Evolutionary conservation across 2,888 invertebrate genomes (phyloP).

Genomic region (Arenicola marina): DNA sequence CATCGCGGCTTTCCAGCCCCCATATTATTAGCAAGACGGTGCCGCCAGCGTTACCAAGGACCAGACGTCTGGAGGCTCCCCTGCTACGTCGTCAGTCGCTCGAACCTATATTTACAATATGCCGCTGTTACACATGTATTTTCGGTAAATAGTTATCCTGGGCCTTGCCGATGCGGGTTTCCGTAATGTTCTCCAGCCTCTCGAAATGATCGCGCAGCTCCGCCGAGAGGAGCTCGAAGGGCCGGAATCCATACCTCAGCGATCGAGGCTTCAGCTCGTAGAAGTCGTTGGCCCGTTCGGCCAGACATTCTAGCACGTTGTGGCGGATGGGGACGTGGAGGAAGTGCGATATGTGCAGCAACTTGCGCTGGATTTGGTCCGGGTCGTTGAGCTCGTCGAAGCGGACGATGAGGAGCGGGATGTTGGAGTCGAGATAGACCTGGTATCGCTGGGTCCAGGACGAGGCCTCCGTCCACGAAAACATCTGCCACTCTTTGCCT

Average conservation of each 20-base stretch:
- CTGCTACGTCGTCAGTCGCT: too few species aligned
- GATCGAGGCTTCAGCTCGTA: not conserved
- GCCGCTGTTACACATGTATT: conserved; percentile 1
- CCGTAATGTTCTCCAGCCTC: conserved; percentile 1
- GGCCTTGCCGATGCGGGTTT: not conserved
- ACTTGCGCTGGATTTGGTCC: not conserved
- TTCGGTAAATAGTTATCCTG: not conserved
- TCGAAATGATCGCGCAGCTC: not conserved
- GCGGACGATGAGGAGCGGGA: not conserved
- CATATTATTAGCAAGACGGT: too few species aligned
- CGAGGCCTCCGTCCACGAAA: not conserved
- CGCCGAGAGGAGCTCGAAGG: not conserved
- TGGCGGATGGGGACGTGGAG: conserved; percentile 7
- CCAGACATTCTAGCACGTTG: not conserved
- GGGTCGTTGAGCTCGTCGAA: conserved; percentile 5
- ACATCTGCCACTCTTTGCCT: conserved; percentile 7
- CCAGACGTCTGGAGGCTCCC: too few species aligned
- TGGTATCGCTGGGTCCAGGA: conserved; percentile 1
- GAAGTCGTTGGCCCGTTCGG: not conserved
- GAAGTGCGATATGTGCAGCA: conserved; percentile 5
- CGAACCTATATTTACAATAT: too few species aligned
- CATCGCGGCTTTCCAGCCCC: too few species aligned
- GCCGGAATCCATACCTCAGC: conserved; percentile 1
- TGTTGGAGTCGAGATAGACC: not conserved
- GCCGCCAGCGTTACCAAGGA: too few species aligned